Evolutionary conservation across 2,888 invertebrate genomes (phyloP), one percentile per base, ranked within the genome.

Genomic region (Acleris literana): DNA sequence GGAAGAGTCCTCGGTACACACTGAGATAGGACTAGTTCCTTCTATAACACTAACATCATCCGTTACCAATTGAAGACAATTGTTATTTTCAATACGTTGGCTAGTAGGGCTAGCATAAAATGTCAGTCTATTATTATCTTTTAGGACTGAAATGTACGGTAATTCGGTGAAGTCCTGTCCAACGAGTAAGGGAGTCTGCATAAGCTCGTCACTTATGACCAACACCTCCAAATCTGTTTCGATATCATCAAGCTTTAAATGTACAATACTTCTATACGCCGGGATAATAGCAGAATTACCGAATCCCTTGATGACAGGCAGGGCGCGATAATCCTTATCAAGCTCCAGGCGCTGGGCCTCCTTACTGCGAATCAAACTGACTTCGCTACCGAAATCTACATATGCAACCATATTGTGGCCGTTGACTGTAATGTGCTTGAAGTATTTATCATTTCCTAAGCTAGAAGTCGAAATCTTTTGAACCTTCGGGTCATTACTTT

Each of bases 201-300:
- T 13, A 22, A 20, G 20, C 22, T 51, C 51, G 22, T 51, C 51
- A 51, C 22, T 20, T 5, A 51, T 20, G 3, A 25, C 22, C 16
- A 51, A 20, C 11, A 51, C 51, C 5, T 51, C 51, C 3, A 51
- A 20, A 13, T 20, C 9, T 5, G 51, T 13, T 4, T 51, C 22
- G 18, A 51, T 20, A 11, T 51, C 51, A 22, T 51, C 51, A 2
- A 51, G 22, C 22, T 20, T 51, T 22, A 51, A 17, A 22, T 22
- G 3, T 51, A 51, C 11, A 16, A 5, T 51, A 51, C 20, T 11
- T 20, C 20, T 51, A 11, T 51, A 51, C 51, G 20, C 20, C 9
- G 51, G 51, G 7, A 25, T 51, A 20, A 51, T 51, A 9, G 25
- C 22, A 51, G 51, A 20, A 22, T 51, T 51, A 20, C 51, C 51